Conservation (phyloP, 2,797 vertebrate genomes). For the Bovichtus variegatus region DNA sequence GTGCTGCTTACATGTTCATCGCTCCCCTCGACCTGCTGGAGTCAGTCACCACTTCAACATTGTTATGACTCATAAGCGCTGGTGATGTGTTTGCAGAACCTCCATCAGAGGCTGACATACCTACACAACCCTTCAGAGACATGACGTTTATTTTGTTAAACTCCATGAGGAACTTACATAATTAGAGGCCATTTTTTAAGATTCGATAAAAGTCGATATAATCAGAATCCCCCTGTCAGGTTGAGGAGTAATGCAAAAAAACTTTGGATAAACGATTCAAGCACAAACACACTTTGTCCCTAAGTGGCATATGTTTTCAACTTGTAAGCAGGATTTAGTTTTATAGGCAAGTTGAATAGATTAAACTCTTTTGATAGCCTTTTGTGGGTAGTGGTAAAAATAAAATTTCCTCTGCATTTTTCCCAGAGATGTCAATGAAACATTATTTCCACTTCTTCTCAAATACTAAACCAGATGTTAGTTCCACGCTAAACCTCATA, state of each 20-base stretch:
- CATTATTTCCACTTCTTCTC: constrained; percentile 57
- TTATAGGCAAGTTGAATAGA: constrained; percentile 35
- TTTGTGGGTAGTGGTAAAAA: constrained; percentile 58
- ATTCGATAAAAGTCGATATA: constrained; percentile 3
- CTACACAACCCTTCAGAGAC: constrained; percentile 28
- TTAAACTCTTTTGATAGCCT: constrained; percentile 42
- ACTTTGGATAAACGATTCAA: neutral
- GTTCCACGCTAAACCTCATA: constrained; percentile 35
- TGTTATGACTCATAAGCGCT: constrained; percentile 36
- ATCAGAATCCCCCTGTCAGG: constrained; percentile 3
- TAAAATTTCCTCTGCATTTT: constrained; percentile 40
- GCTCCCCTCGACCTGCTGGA: constrained; percentile 52
- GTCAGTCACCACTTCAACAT: constrained; percentile 36
- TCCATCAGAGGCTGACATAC: constrained; percentile 26
- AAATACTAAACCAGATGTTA: constrained; percentile 77
- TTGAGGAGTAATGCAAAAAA: constrained; percentile 11
- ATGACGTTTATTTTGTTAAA: constrained; percentile 30
- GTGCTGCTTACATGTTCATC: constrained; percentile 57
- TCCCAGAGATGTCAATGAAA: constrained; percentile 48
- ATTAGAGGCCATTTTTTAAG: neutral
- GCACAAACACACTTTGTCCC: constrained; percentile 14
- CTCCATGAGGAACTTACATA: neutral
- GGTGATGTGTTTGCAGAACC: constrained; percentile 45
- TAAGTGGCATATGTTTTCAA: constrained; percentile 31
- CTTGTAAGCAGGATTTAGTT: constrained; percentile 44